These are phyloP conservation scores for Ceratitis capitata DNA, from an alignment of 1,140 invertebrate species.

Conservation along the genomic window DNA sequence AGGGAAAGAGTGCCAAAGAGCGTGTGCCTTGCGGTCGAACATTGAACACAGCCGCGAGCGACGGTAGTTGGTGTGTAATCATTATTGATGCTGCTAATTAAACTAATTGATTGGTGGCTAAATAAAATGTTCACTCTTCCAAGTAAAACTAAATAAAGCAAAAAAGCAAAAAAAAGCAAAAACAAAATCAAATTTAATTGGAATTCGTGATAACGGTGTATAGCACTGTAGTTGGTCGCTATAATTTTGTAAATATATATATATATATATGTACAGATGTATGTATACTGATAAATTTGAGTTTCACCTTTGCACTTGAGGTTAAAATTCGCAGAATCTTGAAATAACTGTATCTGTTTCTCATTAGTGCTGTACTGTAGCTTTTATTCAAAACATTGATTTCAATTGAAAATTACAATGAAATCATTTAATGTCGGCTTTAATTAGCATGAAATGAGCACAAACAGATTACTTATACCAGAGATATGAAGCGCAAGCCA, in stretches of 20 bases:
- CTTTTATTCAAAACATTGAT: too few relatives aligned
- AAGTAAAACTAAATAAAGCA: neutral
- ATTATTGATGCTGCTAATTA: constrained; percentile 14
- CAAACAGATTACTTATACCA: too few relatives aligned
- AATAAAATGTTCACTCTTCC: neutral
- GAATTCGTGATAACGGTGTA: neutral
- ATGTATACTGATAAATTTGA: neutral
- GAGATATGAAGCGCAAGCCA: too few relatives aligned
- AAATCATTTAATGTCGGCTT: too few relatives aligned
- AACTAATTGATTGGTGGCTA: constrained; percentile 28
- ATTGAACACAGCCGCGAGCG: neutral
- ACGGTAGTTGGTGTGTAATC: neutral
- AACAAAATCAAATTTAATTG: neutral
- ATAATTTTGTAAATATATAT: neutral
- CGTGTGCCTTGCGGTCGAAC: neutral
- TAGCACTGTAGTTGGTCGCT: neutral
- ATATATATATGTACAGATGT: neutral
- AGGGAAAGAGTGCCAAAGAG: too few relatives aligned
- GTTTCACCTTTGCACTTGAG: neutral
- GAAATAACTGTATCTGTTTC: too few relatives aligned
- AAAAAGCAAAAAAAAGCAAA: neutral
- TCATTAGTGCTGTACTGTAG: too few relatives aligned
- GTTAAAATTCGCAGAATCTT: too few relatives aligned
- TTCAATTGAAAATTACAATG: too few relatives aligned
- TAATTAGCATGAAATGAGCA: too few relatives aligned